A percentile compares a stretch with the other conserved stretches of the same genome.
Evolutionary conservation across 1,140 invertebrate genomes (phyloP).

Genomic region (Apis laboriosa): DNA sequence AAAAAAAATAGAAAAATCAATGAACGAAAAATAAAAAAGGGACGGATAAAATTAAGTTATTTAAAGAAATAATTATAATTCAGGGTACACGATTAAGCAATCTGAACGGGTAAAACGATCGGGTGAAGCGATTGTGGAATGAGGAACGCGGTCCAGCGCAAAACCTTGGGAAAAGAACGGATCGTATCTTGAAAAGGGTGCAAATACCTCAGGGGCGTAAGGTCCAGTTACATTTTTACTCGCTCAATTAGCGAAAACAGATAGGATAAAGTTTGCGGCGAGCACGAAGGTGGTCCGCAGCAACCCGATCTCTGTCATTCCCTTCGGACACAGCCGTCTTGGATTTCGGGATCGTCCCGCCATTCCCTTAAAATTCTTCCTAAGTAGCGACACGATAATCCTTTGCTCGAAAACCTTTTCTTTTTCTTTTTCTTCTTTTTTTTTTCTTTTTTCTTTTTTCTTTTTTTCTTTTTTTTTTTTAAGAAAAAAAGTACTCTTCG

Average conservation of each 20-base stretch:
- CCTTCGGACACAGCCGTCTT: slow-evolving; percentile 70
- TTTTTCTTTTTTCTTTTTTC: too few relatives aligned
- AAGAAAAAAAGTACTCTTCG: too few relatives aligned
- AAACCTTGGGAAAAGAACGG: slow-evolving; percentile 64
- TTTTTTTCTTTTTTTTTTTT: too few relatives aligned
- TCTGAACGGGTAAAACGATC: slow-evolving; percentile 1
- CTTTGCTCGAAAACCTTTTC: slow-evolving; percentile 69
- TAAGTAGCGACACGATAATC: slow-evolving; percentile 77
- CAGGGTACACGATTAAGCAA: not conserved
- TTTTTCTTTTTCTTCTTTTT: too few relatives aligned
- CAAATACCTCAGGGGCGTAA: slow-evolving; percentile 79
- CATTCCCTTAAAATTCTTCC: slow-evolving; percentile 70
- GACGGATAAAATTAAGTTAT: not conserved
- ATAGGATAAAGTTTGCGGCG: slow-evolving; percentile 79
- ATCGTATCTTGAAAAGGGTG: slow-evolving; percentile 72
- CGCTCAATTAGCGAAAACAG: slow-evolving; percentile 81
- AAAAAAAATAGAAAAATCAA: not conserved
- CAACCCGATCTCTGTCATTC: slow-evolving; percentile 80
- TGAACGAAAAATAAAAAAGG: not conserved
- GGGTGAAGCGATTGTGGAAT: slow-evolving; percentile 3
- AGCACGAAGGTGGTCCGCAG: slow-evolving; percentile 76
- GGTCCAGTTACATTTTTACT: slow-evolving; percentile 81
- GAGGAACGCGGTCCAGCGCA: slow-evolving; percentile 26
- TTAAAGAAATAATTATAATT: not conserved
- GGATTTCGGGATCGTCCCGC: slow-evolving; percentile 75